Evolutionary conservation across 1,140 invertebrate genomes (phyloP).

Genomic region (Caerostris extrusa): DNA sequence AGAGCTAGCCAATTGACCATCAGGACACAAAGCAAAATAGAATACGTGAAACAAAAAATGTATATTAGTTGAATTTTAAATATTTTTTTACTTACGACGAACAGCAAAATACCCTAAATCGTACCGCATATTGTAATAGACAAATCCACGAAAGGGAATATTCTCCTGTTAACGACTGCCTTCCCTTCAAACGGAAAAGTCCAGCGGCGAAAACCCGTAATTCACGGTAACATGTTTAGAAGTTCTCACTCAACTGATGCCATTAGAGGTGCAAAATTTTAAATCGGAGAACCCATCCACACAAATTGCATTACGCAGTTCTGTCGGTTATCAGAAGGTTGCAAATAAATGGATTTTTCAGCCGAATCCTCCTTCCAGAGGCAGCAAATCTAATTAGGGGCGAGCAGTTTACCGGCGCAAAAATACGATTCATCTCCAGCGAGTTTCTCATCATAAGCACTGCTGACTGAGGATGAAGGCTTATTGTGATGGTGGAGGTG

Average conservation of each 20-base stretch:
- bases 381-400: neutral
- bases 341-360: constrained; percentile 5
- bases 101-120: too few relatives aligned
- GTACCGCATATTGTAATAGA: neutral
- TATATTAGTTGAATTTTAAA: too few relatives aligned
- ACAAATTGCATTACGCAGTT: neutral
- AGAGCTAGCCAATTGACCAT: too few relatives aligned
- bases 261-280: too few relatives aligned
- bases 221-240: too few relatives aligned
- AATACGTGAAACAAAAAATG: too few relatives aligned
- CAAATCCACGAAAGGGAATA: neutral
- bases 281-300: neutral
- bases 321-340: neutral
- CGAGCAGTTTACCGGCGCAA: neutral
- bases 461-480: neutral
- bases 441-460: neutral
- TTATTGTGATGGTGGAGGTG: neutral
- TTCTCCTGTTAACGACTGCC: neutral
- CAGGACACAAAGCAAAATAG: too few relatives aligned
- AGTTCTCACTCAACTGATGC: too few relatives aligned
- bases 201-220: too few relatives aligned
- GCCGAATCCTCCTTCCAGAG: neutral
- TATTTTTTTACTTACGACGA: too few relatives aligned
- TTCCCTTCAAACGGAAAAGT: too few relatives aligned
- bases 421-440: constrained; percentile 10